Base-by-base conservation (phyloP, 2,113 vertebrate species). In the Sardina pilchardus region DNA sequence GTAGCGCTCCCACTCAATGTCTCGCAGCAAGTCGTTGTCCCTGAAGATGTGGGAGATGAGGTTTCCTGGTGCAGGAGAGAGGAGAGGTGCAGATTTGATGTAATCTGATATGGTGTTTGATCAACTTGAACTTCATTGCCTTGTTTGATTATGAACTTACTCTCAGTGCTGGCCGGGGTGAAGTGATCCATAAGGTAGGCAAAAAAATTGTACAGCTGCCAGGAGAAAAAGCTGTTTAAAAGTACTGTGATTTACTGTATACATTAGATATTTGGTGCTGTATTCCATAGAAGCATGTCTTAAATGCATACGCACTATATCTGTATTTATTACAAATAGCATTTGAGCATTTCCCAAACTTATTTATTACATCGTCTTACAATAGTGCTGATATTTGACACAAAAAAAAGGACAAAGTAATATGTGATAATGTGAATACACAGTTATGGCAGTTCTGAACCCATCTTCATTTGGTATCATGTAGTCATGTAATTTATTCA, bases 201-300 rank as follows among this genome's bases (percentile, higher is more conserved):
- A 92, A 99, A 99, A 88, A 98, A 99, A 84, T 96, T 94, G 81
- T 97, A 96, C 88, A 99, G 96, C 97, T 99, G 94, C 48, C 83
- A n/a, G 47, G 24, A 82, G 19, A 83, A 44, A 82, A 21, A 12
- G 4, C 16, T 1, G 1, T 53, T 56, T 17, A 67, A 26, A 63
- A 63, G 3, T n/a, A 24, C 56, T 63, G 56, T 6, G 9, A 48
- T 48, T 12, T 48, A 59, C 24, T 59, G 48, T 3, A 53, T n/a
- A n/a, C n/a, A n/a, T n/a, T n/a, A n/a, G n/a, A n/a, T n/a, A n/a
- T n/a, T n/a, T n/a, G n/a, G n/a, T n/a, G 48, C 3, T 53, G 48
- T 53, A 53, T 53, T 53, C 10, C 12, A 53, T 53, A 14, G 10
- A 53, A 14, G 3, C 48, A 9, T 45, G 44, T 45, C 6, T 45